Conservation (phyloP, 2,113 vertebrate genomes). For the Chiloscyllium plagiosum region DNA sequence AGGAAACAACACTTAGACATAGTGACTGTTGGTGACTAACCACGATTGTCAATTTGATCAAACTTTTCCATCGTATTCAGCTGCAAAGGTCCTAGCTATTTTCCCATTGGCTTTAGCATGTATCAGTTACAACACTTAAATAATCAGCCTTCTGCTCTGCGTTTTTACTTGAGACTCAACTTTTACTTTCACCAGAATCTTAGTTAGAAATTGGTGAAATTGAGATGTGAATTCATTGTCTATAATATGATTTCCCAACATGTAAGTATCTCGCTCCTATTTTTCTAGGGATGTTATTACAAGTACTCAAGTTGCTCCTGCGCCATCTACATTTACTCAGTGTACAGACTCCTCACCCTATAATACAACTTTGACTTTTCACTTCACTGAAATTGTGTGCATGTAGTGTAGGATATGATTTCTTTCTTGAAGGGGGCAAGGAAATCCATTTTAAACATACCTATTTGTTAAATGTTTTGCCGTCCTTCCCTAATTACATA, state of each 20-base stretch:
- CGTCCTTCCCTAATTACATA: not conserved
- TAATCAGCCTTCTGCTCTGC: not conserved
- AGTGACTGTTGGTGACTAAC: not conserved
- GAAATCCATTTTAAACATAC: not conserved
- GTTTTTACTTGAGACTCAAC: not conserved
- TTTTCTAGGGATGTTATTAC: not conserved
- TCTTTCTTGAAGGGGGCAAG: not conserved
- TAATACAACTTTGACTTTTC: not conserved
- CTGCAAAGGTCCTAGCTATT: not conserved
- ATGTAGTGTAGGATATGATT: not conserved
- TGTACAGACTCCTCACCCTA: not conserved
- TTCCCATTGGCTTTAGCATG: not conserved
- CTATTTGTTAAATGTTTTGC: not conserved
- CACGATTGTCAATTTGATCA: not conserved
- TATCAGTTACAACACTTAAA: not conserved
- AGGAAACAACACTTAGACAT: not conserved
- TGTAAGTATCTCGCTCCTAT: not conserved
- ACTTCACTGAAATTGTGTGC: not conserved
- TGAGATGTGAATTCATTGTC: not conserved
- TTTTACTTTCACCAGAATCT: not conserved
- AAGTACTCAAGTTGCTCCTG: not conserved
- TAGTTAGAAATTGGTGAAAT: not conserved
- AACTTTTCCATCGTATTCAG: not conserved
- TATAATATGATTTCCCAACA: not conserved
- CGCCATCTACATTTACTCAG: not conserved